Percentiles rank a stretch among this genome's conserved stretches.
Conservation (phyloP, 1,140 invertebrate genomes). For the Sitobion miscanthi region DNA sequence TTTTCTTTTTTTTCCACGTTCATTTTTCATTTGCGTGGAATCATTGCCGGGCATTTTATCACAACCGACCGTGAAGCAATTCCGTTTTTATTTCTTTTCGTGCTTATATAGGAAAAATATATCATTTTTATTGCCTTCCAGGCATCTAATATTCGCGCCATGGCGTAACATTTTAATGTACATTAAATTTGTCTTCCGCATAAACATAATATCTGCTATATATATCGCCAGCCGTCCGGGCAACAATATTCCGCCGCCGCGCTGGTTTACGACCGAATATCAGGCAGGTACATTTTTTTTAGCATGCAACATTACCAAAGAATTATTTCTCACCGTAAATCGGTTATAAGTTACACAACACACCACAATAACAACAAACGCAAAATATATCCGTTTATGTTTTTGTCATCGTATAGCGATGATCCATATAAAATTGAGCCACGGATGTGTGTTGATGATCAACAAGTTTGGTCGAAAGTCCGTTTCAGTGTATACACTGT, state of each 20-base stretch:
- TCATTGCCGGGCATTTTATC: conserved; percentile 44
- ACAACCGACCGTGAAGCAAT: conserved; percentile 49
- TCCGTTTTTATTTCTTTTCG: conserved; percentile 53
- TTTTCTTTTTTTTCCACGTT: conserved; percentile 7
- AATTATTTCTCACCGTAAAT: not conserved
- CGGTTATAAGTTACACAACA: not conserved
- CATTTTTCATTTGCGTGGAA: conserved; percentile 43
- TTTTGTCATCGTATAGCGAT: not conserved
- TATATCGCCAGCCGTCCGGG: not conserved
- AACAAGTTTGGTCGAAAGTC: not conserved
- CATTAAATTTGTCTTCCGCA: conserved; percentile 42
- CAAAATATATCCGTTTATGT: not conserved
- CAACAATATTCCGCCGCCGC: not conserved
- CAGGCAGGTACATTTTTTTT: not conserved
- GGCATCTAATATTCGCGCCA: conserved; percentile 45
- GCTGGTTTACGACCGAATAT: conserved; percentile 3
- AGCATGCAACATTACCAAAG: not conserved
- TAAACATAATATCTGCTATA: conserved; percentile 16
- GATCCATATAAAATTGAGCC: not conserved
- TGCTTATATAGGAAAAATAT: conserved; percentile 53
- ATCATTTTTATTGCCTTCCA: conserved; percentile 49
- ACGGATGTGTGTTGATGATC: not conserved
- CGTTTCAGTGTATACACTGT: not conserved
- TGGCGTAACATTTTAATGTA: conserved; percentile 44
- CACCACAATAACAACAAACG: not conserved